A percentile compares a stretch with the other conserved stretches of the same genome.
Evolutionary conservation across 1,140 invertebrate genomes (phyloP).

Genomic region (Steinernema feltiae): DNA sequence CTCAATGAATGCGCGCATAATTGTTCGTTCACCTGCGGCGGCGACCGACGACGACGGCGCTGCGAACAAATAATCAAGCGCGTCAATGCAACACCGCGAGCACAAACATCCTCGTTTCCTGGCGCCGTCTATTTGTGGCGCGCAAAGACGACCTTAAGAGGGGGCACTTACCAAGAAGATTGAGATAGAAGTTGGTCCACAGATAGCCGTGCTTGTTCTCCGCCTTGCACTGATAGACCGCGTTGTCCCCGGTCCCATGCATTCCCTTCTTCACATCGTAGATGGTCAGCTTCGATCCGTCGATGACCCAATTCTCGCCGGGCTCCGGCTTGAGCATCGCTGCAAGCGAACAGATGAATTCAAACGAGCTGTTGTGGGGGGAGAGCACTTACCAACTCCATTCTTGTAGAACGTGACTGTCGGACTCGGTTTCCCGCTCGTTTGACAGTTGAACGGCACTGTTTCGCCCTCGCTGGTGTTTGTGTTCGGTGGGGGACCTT

Average conservation of each 20-base stretch:
- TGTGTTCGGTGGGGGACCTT: constrained; percentile 74
- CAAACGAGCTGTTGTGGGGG: neutral
- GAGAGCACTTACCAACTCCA: constrained; percentile 65
- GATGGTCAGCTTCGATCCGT: constrained; percentile 71
- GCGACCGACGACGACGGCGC: neutral
- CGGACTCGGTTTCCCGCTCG: constrained; percentile 79
- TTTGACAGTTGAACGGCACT: constrained; percentile 78
- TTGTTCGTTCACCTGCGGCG: constrained; percentile 12
- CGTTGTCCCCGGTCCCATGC: constrained; percentile 69
- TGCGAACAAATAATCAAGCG: neutral
- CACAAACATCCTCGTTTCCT: neutral
- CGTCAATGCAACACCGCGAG: neutral
- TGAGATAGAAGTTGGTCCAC: constrained; percentile 87
- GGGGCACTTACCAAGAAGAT: constrained; percentile 71
- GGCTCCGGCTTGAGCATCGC: constrained; percentile 41
- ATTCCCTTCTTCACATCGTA: constrained; percentile 72
- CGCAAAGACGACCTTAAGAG: neutral
- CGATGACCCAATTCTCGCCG: constrained; percentile 63
- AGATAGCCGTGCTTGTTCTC: constrained; percentile 79
- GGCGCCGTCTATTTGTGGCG: no score
- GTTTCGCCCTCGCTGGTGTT: constrained; percentile 87
- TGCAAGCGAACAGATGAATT: constrained; percentile 32
- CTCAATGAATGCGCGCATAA: neutral
- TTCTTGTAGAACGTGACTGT: constrained; percentile 94
- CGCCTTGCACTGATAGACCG: constrained; percentile 96